Conservation (phyloP, 2,888 invertebrate species). For the Eulithis prunata region DNA sequence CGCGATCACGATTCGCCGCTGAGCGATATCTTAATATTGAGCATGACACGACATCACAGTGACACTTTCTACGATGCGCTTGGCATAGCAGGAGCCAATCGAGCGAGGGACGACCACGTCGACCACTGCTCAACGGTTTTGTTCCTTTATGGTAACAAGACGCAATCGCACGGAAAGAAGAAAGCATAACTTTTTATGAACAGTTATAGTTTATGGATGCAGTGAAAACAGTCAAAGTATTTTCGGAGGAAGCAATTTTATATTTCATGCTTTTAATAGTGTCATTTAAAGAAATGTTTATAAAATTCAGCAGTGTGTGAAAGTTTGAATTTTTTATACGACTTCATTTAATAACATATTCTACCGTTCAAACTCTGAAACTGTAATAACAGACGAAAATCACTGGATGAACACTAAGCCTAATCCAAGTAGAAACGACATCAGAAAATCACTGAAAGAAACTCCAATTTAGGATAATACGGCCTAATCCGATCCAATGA, state of each 20-base stretch:
- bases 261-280: no score
- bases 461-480: constrained; percentile 26
- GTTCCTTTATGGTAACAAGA: constrained; percentile 32
- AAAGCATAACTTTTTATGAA: constrained; percentile 17
- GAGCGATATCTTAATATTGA: constrained; percentile 9
- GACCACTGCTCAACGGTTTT: constrained; percentile 20
- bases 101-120: constrained; percentile 25
- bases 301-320: no score
- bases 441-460: neutral
- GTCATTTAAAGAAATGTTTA: no score
- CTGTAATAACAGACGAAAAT: no score
- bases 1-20: constrained; percentile 7
- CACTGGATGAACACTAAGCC: neutral
- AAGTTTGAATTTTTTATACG: no score
- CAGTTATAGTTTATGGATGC: neutral
- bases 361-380: no score
- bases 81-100: constrained; percentile 34
- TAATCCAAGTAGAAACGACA: constrained; percentile 18
- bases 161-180: constrained; percentile 19
- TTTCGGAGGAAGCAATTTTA: neutral
- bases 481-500: constrained; percentile 6
- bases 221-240: neutral
- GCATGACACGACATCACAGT: constrained; percentile 22
- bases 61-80: constrained; percentile 46
- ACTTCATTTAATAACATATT: no score